phyloP scores from a whole-genome alignment of 2,888 invertebrate genomes.

The Julus scandinavius region DNA sequence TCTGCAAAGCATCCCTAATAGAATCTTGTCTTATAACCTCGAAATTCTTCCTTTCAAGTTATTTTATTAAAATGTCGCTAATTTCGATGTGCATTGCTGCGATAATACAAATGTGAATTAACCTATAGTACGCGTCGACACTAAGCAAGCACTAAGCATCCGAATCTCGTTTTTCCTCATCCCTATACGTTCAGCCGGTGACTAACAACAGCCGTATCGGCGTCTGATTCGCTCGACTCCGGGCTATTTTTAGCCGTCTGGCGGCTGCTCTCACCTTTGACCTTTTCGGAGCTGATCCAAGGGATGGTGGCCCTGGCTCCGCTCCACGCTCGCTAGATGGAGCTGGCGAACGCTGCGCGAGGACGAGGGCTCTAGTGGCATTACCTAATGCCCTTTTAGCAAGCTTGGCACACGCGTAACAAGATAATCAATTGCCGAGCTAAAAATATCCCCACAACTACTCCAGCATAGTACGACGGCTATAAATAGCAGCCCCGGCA shows the following conservation, averaged over 20 bases:
- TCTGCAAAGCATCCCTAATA: no score
- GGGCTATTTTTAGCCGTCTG: constrained; percentile 19
- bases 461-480: constrained; percentile 50
- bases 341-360: not conserved
- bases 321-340: not conserved
- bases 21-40: no score
- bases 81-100: no score
- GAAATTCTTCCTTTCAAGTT: no score
- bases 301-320: not conserved
- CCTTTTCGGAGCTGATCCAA: not conserved
- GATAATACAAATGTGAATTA: no score
- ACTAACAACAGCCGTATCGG: not conserved
- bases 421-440: constrained; percentile 53
- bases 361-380: constrained; percentile 1
- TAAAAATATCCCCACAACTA: constrained; percentile 54
- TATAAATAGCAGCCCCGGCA: constrained; percentile 47
- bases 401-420: constrained; percentile 50
- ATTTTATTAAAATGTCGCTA: no score
- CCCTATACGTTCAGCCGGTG: not conserved
- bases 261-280: not conserved
- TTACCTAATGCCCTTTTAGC: constrained; percentile 52
- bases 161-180: not conserved
- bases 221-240: not conserved
- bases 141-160: not conserved
- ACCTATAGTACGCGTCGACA: no score